Conservation (phyloP, 2,888 invertebrate genomes). For the Himalopsyche tibetana region DNA sequence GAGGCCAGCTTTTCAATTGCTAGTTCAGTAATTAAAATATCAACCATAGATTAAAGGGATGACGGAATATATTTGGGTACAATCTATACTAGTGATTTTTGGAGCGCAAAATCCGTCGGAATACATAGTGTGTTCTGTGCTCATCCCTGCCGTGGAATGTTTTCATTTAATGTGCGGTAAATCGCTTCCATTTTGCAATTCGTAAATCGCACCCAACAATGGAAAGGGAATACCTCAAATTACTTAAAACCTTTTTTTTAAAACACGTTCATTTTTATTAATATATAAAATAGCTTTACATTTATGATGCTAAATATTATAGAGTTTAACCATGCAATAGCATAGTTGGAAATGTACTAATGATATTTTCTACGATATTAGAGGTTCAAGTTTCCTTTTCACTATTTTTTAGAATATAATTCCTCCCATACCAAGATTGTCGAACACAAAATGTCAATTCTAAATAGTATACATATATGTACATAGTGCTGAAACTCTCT, state of each 20-base stretch:
- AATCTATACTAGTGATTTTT: neutral
- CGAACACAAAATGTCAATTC: too few species aligned
- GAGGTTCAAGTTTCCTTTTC: too few species aligned
- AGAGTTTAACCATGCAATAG: too few species aligned
- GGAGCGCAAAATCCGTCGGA: neutral
- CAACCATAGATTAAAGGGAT: neutral
- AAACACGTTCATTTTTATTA: neutral
- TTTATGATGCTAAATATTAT: too few species aligned
- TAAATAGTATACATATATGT: too few species aligned
- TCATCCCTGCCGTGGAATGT: conserved; percentile 42
- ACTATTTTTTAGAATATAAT: too few species aligned
- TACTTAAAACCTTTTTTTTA: conserved; percentile 9
- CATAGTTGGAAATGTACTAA: too few species aligned
- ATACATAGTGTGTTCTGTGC: neutral
- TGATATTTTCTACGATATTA: too few species aligned
- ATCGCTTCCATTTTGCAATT: conserved; percentile 34
- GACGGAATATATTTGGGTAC: conserved; percentile 24
- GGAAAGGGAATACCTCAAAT: conserved; percentile 3
- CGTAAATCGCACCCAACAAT: conserved; percentile 27
- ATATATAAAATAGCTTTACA: too few species aligned
- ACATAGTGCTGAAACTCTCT: too few species aligned
- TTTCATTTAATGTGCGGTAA: conserved; percentile 44
- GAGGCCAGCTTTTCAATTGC: neutral
- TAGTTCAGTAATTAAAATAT: conserved; percentile 18
- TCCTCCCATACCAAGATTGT: too few species aligned